Percentiles rank a stretch among this genome's conserved stretches.
These are phyloP conservation scores for Montipora cactus DNA, from an alignment of 64 coral and sea anemone species.

Conservation along the genomic window DNA sequence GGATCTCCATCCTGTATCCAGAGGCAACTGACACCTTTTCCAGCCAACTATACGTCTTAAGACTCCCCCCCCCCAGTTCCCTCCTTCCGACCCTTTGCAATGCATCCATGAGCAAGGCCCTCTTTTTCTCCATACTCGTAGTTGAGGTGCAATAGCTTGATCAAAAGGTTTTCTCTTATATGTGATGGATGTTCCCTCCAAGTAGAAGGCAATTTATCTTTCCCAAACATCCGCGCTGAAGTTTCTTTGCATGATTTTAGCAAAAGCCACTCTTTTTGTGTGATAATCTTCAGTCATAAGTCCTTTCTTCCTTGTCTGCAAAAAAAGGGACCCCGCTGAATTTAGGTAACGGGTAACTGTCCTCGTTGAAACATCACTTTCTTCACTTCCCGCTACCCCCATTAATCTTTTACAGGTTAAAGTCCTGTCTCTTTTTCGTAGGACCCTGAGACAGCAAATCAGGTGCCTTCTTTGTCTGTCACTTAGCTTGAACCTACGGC, in stretches of 20 bases:
- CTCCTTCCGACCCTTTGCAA: no score
- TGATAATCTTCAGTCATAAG: slow-evolving; percentile 24
- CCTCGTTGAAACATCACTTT: slow-evolving; percentile 1
- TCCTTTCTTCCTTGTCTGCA: slow-evolving; percentile 49
- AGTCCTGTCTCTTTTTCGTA: slow-evolving; percentile 34
- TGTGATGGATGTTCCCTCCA: background rate
- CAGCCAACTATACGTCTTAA: no score
- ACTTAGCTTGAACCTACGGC: background rate
- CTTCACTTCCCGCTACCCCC: slow-evolving; percentile 17
- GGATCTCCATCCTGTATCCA: no score
- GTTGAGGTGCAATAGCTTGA: background rate
- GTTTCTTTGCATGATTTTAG: no score
- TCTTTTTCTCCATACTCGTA: no score
- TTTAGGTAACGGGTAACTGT: slow-evolving; percentile 34
- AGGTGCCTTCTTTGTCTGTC: background rate
- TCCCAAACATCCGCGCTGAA: slow-evolving; percentile 16
- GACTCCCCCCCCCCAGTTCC: no score
- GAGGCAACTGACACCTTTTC: no score
- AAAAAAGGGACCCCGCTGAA: background rate
- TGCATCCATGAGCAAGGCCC: no score
- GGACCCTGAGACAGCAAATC: background rate
- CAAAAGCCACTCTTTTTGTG: background rate
- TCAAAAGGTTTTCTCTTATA: slow-evolving; percentile 29
- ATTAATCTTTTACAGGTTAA: slow-evolving; percentile 50
- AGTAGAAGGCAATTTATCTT: background rate